These are phyloP conservation scores for Rallus crepitans DNA, from an alignment of 2,797 vertebrate species.

Conservation along the genomic window DNA sequence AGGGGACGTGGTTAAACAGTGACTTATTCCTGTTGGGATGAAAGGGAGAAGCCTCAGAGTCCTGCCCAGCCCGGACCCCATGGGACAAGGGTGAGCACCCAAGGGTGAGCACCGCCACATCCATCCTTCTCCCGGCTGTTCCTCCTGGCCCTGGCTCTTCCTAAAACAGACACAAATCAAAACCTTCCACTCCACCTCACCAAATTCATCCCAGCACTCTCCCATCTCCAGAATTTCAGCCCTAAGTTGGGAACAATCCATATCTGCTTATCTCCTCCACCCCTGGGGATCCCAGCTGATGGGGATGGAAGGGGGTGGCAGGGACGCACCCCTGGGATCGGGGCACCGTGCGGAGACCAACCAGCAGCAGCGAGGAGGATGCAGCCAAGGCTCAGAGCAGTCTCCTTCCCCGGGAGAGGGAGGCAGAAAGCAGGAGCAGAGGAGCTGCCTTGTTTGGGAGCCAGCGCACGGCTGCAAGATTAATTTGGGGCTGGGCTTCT, in stretches of 20 bases:
- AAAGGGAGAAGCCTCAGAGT: background rate
- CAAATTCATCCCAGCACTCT: too few relatives aligned
- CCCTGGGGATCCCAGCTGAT: background rate
- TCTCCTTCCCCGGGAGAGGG: background rate
- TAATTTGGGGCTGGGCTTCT: background rate
- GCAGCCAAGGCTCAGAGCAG: background rate
- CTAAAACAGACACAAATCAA: background rate
- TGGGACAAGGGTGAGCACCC: too few relatives aligned
- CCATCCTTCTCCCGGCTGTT: background rate
- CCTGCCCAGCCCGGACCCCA: background rate
- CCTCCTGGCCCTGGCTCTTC: background rate
- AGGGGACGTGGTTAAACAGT: background rate
- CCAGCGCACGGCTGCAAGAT: background rate
- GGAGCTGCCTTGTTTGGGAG: background rate
- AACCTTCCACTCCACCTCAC: accelerated
- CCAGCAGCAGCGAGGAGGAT: background rate
- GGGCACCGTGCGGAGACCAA: accelerated
- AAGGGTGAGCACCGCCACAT: background rate
- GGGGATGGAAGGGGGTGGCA: too few relatives aligned
- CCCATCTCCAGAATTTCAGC: too few relatives aligned
- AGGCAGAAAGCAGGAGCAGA: background rate
- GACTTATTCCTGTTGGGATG: background rate
- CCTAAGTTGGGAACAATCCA: too few relatives aligned
- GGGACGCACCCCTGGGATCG: accelerated
- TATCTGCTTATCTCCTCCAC: too few relatives aligned